Evolutionary conservation across 2,113 vertebrate species (phyloP), one percentile per base, ranked within the genome.

Genomic region (Gopherus evgoodei): DNA sequence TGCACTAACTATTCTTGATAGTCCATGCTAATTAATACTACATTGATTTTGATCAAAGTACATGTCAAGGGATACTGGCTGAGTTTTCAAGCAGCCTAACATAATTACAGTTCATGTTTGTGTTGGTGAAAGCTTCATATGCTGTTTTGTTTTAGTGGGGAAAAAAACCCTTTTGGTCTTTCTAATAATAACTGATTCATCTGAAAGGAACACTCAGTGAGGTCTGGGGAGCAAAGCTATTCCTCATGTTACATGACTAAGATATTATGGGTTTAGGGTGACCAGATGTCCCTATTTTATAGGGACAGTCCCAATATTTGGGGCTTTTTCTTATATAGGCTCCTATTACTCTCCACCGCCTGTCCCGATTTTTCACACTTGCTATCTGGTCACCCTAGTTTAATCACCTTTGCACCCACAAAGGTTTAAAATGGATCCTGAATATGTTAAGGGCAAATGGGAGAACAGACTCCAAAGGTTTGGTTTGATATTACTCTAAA

Each of bases 1-100:
- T 62, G 72, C 78, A 92, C 87, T 62, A 87, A 69, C 81, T 49
- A 81, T 94, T 95, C 95, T 96, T 93, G 78, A 91, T 93, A 89
- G 83, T 91, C 91, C 93, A 94, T 93, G 93, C 93, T 97, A 97
- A 97, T 98, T 97, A 97, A 95, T 96, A 78, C 59, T 69, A 54
- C 90, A 96, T 93, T 95, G 97, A 95, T 97, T 97, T 93, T 82
- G 75, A 88, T 92, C 94, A 96, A 95, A 95, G 92, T 90, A 72
- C 50, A 81, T 84, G 94, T 95, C 97, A 94, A 86, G 92, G 84
- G 91, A 96, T 91, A 69, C 62, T 5, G 5, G 1, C 83, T 87
- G 52, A 62, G 90, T 86, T 96, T 94, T 96, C 88, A 93, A 91
- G 93, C 76, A 91, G 76, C n/a, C 54, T 65, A 42, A 57, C 29